These are phyloP conservation scores for Ischnus inquisitorius DNA, from an alignment of 2,888 invertebrate species.

Conservation along the genomic window DNA sequence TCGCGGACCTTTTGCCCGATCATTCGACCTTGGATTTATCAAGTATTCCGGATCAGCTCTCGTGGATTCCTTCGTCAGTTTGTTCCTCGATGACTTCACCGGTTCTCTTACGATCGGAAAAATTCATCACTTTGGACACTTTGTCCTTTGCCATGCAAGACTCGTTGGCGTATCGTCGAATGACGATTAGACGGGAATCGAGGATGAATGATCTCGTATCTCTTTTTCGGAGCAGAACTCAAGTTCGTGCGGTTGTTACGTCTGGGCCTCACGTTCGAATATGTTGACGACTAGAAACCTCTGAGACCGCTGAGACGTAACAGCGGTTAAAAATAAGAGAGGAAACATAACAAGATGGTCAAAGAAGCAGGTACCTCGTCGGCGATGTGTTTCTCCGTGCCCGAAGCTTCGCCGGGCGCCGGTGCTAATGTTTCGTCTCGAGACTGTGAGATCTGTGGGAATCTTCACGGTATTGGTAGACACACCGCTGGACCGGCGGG, in stretches of 20 bases:
- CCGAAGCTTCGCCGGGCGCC: slow-evolving; percentile 57
- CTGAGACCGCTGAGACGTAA: not conserved
- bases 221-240: not conserved
- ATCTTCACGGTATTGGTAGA: not conserved
- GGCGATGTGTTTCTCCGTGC: slow-evolving; percentile 54
- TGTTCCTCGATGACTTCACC: not conserved
- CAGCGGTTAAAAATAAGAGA: slow-evolving; percentile 5
- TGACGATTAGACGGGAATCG: too few species aligned
- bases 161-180: not conserved
- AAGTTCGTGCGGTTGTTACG: too few species aligned
- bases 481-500: slow-evolving; percentile 31
- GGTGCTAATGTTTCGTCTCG: slow-evolving; percentile 57
- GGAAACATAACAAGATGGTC: slow-evolving; percentile 31
- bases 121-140: not conserved
- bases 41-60: slow-evolving; percentile 45
- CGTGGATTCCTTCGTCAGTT: slow-evolving; percentile 19
- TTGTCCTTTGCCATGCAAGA: not conserved
- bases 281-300: not conserved
- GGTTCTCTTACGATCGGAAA: not conserved
- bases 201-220: not conserved
- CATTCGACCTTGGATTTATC: slow-evolving; percentile 57
- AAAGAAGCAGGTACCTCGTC: slow-evolving; percentile 53
- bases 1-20: slow-evolving; percentile 40
- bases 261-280: too few species aligned
- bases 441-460: slow-evolving; percentile 39